A percentile compares a stretch with the other conserved stretches of the same genome.
Conservation (phyloP, 2,888 invertebrate genomes). For the Rapana venosa region DNA sequence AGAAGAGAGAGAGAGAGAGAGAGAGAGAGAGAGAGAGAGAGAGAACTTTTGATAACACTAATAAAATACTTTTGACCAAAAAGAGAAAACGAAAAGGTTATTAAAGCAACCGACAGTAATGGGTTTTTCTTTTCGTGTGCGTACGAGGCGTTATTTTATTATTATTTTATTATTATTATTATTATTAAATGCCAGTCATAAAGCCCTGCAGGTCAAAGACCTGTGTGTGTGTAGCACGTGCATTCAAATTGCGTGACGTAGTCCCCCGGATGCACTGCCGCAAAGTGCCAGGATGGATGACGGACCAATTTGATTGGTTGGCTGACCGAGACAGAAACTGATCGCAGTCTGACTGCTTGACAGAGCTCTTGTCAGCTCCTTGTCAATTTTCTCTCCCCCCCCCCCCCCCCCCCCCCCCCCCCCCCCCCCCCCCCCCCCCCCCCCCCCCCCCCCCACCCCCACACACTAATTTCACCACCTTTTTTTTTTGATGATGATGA, state of each 20-base stretch:
- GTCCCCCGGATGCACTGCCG: not conserved
- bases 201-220: not conserved
- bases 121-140: too few species aligned
- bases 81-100: too few species aligned
- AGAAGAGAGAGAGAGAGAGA: not conserved
- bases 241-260: constrained; percentile 1
- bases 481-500: too few species aligned
- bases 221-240: not conserved
- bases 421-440: not conserved
- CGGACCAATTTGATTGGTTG: not conserved
- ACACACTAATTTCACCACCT: not conserved
- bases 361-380: not conserved
- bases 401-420: not conserved
- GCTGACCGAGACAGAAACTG: not conserved
- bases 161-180: too few species aligned
- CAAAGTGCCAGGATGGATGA: constrained; percentile 1
- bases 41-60: too few species aligned
- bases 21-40: not conserved
- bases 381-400: not conserved
- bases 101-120: too few species aligned
- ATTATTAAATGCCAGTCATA: too few species aligned
- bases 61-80: too few species aligned
- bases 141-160: too few species aligned
- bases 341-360: not conserved
- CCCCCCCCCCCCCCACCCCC: not conserved